Percentiles rank a stretch among this genome's conserved stretches.
These are phyloP conservation scores for Drosophila orena DNA, from an alignment of 1,140 invertebrate genomes.

Conservation along the genomic window DNA sequence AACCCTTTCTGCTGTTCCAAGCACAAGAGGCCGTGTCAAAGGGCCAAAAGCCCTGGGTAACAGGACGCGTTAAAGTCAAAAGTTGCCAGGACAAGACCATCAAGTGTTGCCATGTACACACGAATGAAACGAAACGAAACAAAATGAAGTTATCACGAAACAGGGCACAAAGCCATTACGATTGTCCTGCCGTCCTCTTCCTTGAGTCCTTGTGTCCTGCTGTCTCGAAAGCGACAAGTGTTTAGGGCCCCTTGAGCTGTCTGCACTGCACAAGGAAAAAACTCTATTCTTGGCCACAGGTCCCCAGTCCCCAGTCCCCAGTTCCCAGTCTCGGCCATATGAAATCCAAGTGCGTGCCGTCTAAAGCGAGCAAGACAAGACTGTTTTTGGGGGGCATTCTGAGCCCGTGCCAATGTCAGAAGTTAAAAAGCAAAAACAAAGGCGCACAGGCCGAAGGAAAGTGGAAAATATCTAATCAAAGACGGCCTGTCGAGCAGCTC, in stretches of 20 bases:
- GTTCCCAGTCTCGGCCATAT: slow-evolving; percentile 5
- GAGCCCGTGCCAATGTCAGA: slow-evolving; percentile 64
- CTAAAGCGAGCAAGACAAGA: slow-evolving; percentile 41
- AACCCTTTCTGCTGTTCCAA: background rate
- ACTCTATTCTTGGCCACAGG: slow-evolving; percentile 29
- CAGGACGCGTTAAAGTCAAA: slow-evolving; percentile 75
- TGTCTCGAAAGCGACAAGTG: slow-evolving; percentile 57
- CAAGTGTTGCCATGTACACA: slow-evolving; percentile 51
- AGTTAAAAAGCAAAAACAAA: slow-evolving; percentile 61
- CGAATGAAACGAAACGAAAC: slow-evolving; percentile 74
- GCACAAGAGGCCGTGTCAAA: slow-evolving; percentile 46
- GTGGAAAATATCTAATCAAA: slow-evolving; percentile 79
- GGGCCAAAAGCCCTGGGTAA: slow-evolving; percentile 30
- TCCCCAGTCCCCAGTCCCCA: background rate
- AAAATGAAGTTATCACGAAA: slow-evolving; percentile 73
- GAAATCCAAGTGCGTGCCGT: slow-evolving; percentile 68
- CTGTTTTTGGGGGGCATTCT: slow-evolving; percentile 41
- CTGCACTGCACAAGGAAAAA: slow-evolving; percentile 14
- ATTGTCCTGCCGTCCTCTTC: slow-evolving; percentile 33
- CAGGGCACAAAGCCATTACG: slow-evolving; percentile 66
- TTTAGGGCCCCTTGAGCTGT: slow-evolving; percentile 45
- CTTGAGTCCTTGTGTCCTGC: slow-evolving; percentile 19
- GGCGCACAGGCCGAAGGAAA: slow-evolving; percentile 53
- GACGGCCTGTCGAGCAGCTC: slow-evolving; percentile 30
- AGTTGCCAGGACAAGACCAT: slow-evolving; percentile 57